A percentile compares a stretch with the other conserved stretches of the same genome.
phyloP scores from a whole-genome alignment of 2,113 vertebrate species.

The chimpanzee (Pan troglodytes) region DNA sequence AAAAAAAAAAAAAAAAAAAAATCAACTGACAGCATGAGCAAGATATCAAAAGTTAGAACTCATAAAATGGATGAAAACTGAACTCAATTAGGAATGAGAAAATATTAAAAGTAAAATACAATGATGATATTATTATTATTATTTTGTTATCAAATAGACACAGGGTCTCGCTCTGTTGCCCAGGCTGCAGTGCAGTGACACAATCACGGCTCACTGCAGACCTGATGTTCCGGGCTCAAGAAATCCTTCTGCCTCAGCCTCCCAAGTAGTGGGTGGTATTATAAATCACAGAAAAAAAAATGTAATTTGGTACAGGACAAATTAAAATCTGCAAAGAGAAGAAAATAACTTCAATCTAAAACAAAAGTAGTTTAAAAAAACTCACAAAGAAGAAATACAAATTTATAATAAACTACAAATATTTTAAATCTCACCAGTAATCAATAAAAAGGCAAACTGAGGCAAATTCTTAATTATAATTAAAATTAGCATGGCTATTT shows the following conservation, averaged over 20 bases:
- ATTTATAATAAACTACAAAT: background rate
- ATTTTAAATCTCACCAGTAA: background rate
- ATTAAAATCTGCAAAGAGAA: background rate
- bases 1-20: background rate
- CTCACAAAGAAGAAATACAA: background rate
- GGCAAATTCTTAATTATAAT: background rate
- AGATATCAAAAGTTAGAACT: background rate
- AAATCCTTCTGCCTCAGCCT: too few species aligned
- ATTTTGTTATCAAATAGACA: too few species aligned
- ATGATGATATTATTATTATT: too few species aligned
- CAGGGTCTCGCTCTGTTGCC: background rate
- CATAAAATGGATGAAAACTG: background rate
- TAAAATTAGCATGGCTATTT: constrained; percentile 11
- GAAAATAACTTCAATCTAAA: background rate
- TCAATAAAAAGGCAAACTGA: background rate
- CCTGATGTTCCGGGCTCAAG: too few species aligned
- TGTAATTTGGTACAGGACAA: background rate
- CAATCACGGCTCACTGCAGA: too few species aligned
- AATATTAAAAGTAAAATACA: background rate
- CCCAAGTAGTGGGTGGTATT: background rate
- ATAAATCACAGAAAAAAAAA: background rate
- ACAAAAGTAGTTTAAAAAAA: background rate
- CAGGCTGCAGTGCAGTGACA: too few species aligned
- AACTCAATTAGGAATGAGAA: background rate
- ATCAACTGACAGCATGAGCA: background rate